Base-by-base conservation (phyloP, 2,888 invertebrate species). In the Rapana venosa region DNA sequence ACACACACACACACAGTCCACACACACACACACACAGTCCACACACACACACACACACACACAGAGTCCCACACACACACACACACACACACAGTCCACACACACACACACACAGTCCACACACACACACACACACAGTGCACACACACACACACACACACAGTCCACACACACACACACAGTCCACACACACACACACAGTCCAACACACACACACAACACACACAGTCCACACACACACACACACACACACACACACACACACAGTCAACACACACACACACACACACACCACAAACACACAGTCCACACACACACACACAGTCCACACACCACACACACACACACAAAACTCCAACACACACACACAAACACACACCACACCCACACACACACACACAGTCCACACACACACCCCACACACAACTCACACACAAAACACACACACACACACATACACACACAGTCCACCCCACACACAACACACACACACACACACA, bases 331-430 rank as follows among this genome's bases (percentile, higher is more conserved):
- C 8, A 4, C n/a, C 26, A 74, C 22, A 74, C 74, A n/a, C n/a
- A 74, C n/a, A 11, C 8, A 30, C 26, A 74, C n/a, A n/a, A 83
- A 2, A 47, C 22, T 2, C 83, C 47, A 22, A 83, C 36, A 58
- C 84, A 84, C 58, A 58, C 84, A 58, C 58, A 58, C 58, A 84
- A n/a, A 58, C 84, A 84, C 56, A 84, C n/a, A n/a, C n/a, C 79
- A 79, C 35, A 79, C 79, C 2, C 35, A 79, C 35, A 35, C 20
- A 35, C 8, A 79, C 35, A 35, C 35, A 81, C 81, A 35, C 35
- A n/a, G 35, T 35, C 4, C 26, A 26, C 83, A 47, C 47, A 26
- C 83, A 22, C 47, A 35, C n/a, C n/a, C n/a, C 47, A 83, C n/a
- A 26, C 83, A 47, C 47, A 83, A 47, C n/a, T 47, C 83, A 22